Evolutionary conservation across 1,140 invertebrate genomes (phyloP).

Genomic region (Macrobrachium nipponense): DNA sequence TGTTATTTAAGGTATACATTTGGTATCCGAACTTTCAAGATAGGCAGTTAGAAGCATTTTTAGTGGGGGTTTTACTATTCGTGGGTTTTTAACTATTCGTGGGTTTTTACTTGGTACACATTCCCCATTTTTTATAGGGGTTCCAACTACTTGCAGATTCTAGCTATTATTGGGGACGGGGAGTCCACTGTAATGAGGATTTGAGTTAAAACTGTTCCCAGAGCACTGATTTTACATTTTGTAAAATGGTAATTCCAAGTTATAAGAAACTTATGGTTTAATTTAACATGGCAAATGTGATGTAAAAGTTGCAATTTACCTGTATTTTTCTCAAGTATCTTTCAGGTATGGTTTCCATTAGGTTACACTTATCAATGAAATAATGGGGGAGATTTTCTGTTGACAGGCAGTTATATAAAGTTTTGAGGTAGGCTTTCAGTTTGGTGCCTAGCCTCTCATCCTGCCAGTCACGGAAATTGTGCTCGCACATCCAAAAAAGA

Average conservation of each 20-base stretch:
- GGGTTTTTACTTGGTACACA: too few species aligned
- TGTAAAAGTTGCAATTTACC: conserved; percentile 24
- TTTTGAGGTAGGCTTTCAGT: conserved; percentile 74
- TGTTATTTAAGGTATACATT: too few species aligned
- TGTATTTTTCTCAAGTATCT: conserved; percentile 70
- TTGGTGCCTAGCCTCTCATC: conserved; percentile 78
- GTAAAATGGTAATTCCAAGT: too few species aligned
- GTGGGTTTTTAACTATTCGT: too few species aligned
- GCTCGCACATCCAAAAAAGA: conserved; percentile 83
- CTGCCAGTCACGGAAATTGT: conserved; percentile 76
- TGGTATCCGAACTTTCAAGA: too few species aligned
- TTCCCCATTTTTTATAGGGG: too few species aligned
- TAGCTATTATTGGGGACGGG: too few species aligned
- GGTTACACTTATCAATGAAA: conserved; percentile 79
- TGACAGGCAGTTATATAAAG: conserved; percentile 70
- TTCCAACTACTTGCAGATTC: too few species aligned
- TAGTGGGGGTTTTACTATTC: too few species aligned
- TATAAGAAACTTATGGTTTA: not conserved
- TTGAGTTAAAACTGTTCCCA: not conserved
- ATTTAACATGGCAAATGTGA: not conserved
- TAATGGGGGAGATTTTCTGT: conserved; percentile 76
- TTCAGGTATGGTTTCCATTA: conserved; percentile 78
- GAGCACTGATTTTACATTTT: not conserved
- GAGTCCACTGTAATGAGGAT: not conserved
- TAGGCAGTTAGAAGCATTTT: too few species aligned